Base-by-base conservation (phyloP, 1,140 invertebrate species). In the Formica selysi region DNA sequence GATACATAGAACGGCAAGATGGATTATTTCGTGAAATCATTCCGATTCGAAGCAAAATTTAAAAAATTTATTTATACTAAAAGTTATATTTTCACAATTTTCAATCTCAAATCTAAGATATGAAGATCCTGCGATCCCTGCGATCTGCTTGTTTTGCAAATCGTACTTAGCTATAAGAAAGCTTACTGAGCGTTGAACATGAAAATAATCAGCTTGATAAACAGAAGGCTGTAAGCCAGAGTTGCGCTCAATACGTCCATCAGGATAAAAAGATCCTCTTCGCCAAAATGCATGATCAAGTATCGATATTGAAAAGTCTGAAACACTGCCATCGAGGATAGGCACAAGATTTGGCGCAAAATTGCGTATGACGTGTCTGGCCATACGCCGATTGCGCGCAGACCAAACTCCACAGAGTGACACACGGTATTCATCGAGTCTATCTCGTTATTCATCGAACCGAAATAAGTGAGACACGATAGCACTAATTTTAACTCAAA, bases 261-360 rank as follows among this genome's bases (percentile, higher is more conserved):
- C 13, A 64, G n/a, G 0, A 68, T 2, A 2, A 41, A 38, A 3
- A 90, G 38, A 16, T 57, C 48, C 0, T 51, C 73, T 1, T 62
- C 29, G 0, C 11, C 2, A 3, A 70, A 87, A 11, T 87, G 65
- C 29, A 41, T 19, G 7, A 89, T 5, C 2, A 90, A 10, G 8
- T 87, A 89, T 2, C 13, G 44, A 51, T 87, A 89, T 10, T 87
- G 73, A 78, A 51, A 89, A 7, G 3, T 51, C 2, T 87, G 78
- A 13, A 76, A 38, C 4, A 64, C 1, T 13, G 1, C 3, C 59
- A 87, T 57, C 26, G 11, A 16, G 10, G 8, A 13, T 32, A 79
- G 13, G 44, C 67, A 84, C 19, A 7, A 48, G 2, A 89, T 4
- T 51, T 48, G 76, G 16, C 71, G 57, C 2, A 79, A n/a, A 29